Conservation (phyloP, 2,888 invertebrate genomes). For the Phoenoteleia sp. region DNA sequence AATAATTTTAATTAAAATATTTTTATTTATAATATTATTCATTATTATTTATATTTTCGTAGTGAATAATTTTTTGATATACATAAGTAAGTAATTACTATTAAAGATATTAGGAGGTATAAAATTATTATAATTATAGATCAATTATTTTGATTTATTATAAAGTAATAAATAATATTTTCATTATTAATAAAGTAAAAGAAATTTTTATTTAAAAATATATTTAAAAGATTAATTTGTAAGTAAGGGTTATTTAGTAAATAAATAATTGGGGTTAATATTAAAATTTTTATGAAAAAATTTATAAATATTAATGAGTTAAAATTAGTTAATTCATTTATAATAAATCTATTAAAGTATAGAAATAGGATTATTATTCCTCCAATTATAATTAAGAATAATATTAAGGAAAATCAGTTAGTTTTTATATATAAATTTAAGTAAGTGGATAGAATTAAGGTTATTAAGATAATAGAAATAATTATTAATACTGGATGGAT, state of each 20-base stretch:
- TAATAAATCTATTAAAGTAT: conserved; percentile 88
- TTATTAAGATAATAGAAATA: too few species aligned
- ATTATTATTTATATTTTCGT: conserved; percentile 83
- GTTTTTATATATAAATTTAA: conserved; percentile 64
- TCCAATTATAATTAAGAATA: conserved; percentile 89
- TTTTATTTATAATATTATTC: conserved; percentile 73
- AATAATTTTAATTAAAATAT: conserved; percentile 87
- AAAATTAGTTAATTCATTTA: conserved; percentile 88
- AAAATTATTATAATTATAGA: conserved; percentile 82
- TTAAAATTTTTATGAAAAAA: conserved; percentile 75
- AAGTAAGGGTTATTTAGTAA: neutral
- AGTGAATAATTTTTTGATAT: conserved; percentile 88
- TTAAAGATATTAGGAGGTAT: conserved; percentile 89
- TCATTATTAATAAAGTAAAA: conserved; percentile 36
- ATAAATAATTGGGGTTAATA: conserved; percentile 73
- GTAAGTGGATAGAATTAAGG: too few species aligned
- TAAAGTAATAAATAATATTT: neutral
- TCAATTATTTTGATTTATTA: neutral
- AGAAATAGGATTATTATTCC: conserved; percentile 90
- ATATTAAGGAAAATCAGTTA: conserved; percentile 89
- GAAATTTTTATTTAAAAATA: conserved; percentile 45
- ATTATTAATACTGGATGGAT: too few species aligned
- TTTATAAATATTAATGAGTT: conserved; percentile 76
- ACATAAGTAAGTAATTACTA: conserved; percentile 89
- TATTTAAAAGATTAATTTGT: conserved; percentile 26